phyloP scores from a whole-genome alignment of 2,888 invertebrate species.

The Dorcus hopei region DNA sequence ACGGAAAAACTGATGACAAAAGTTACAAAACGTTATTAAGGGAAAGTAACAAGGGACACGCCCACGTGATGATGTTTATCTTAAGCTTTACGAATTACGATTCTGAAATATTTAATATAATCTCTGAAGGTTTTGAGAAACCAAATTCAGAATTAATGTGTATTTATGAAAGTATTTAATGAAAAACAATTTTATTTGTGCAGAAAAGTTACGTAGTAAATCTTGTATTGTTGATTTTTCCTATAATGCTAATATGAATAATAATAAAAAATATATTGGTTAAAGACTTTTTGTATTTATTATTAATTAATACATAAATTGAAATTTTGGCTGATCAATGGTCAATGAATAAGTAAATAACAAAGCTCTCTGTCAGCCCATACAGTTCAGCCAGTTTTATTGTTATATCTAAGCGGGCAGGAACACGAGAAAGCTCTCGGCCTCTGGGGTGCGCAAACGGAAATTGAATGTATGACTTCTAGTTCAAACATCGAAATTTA shows the following conservation, averaged over 20 bases:
- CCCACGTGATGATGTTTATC: conserved; percentile 15
- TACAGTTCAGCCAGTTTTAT: conserved; percentile 20
- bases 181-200: too few relatives aligned
- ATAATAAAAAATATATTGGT: too few relatives aligned
- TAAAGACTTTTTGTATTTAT: too few relatives aligned
- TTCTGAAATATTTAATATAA: too few relatives aligned
- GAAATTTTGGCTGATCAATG: conserved; percentile 19
- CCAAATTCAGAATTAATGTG: too few relatives aligned
- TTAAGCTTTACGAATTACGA: not conserved
- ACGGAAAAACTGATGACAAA: conserved; percentile 11
- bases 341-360: conserved; percentile 23
- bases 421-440: conserved; percentile 27
- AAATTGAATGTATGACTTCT: conserved; percentile 23
- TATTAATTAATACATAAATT: not conserved
- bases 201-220: too few relatives aligned
- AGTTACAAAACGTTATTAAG: conserved; percentile 14
- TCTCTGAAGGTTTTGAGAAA: too few relatives aligned
- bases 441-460: conserved; percentile 26
- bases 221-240: too few relatives aligned
- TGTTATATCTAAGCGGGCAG: conserved; percentile 24
- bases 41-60: conserved; percentile 13
- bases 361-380: conserved; percentile 17
- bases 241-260: too few relatives aligned
- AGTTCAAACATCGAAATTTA: not conserved
- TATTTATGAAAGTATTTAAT: too few relatives aligned